Percentiles rank a stretch among this genome's conserved stretches.
Conservation (phyloP, 1,140 invertebrate genomes). For the Papilio aristodemus region DNA sequence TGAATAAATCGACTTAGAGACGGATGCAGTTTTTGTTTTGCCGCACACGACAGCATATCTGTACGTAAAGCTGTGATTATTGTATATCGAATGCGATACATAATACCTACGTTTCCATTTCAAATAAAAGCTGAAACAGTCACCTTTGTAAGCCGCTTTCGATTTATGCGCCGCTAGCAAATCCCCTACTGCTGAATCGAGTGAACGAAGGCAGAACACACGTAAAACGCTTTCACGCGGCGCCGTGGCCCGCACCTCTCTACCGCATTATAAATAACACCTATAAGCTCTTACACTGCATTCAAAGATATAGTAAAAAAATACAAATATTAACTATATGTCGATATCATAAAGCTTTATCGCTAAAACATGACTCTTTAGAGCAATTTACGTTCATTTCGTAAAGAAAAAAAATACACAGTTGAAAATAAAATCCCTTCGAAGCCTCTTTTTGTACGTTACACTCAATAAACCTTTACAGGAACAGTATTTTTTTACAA, state of each 20-base stretch:
- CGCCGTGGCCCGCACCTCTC: conserved; percentile 33
- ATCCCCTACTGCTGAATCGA: conserved; percentile 46
- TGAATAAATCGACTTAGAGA: too few species aligned
- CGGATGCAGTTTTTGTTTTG: too few species aligned
- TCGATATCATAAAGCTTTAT: background rate
- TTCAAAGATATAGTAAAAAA: background rate
- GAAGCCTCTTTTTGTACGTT: too few species aligned
- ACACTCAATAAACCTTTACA: too few species aligned
- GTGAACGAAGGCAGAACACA: conserved; percentile 45
- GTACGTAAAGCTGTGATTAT: background rate
- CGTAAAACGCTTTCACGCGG: conserved; percentile 44
- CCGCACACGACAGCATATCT: background rate
- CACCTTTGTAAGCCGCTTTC: conserved; percentile 56
- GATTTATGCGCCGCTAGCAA: conserved; percentile 49
- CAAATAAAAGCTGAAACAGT: conserved; percentile 40
- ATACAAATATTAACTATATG: background rate
- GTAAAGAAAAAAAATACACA: background rate
- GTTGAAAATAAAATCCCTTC: background rate
- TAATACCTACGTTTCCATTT: conserved; percentile 27
- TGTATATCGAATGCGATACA: conserved; percentile 7
- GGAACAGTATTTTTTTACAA: too few species aligned
- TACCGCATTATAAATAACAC: conserved; percentile 26
- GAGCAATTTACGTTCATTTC: conserved; percentile 2
- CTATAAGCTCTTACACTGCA: background rate
- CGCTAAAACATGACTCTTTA: background rate